Percentiles rank a stretch among this genome's conserved stretches.
Evolutionary conservation across 2,888 invertebrate genomes (phyloP).

Genomic region (Eupsilia transversa): DNA sequence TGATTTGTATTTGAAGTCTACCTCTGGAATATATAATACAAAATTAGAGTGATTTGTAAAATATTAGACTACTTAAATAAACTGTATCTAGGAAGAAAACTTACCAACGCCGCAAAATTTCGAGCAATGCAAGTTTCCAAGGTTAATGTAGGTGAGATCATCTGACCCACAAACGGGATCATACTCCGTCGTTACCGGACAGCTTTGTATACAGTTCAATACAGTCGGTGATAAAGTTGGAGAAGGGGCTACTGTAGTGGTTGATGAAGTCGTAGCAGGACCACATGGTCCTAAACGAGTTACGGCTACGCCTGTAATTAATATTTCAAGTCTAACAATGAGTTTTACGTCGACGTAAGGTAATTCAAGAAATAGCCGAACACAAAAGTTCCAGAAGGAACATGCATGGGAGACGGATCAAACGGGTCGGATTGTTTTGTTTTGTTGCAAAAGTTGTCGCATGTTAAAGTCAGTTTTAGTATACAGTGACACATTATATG

Average conservation of each 20-base stretch:
- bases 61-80: neutral
- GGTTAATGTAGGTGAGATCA: slow-evolving; percentile 80
- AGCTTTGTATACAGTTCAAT: slow-evolving; percentile 70
- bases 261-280: slow-evolving; percentile 18
- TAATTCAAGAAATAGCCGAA: neutral
- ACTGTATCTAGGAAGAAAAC: slow-evolving; percentile 49
- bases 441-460: neutral
- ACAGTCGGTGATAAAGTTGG: slow-evolving; percentile 21
- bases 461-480: neutral
- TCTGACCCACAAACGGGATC: slow-evolving; percentile 86
- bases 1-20: slow-evolving; percentile 48
- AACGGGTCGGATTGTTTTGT: no score
- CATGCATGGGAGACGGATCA: neutral
- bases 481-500: neutral
- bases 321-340: neutral
- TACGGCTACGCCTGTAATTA: slow-evolving; percentile 42
- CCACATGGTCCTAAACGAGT: slow-evolving; percentile 35
- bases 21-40: slow-evolving; percentile 56
- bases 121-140: slow-evolving; percentile 79
- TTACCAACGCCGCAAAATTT: slow-evolving; percentile 83
- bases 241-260: slow-evolving; percentile 14
- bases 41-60: neutral
- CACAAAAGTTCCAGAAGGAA: neutral
- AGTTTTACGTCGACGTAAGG: neutral
- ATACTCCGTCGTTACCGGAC: slow-evolving; percentile 81